Conservation (phyloP, 1,140 invertebrate genomes). For the Schmidtea mediterranea region DNA sequence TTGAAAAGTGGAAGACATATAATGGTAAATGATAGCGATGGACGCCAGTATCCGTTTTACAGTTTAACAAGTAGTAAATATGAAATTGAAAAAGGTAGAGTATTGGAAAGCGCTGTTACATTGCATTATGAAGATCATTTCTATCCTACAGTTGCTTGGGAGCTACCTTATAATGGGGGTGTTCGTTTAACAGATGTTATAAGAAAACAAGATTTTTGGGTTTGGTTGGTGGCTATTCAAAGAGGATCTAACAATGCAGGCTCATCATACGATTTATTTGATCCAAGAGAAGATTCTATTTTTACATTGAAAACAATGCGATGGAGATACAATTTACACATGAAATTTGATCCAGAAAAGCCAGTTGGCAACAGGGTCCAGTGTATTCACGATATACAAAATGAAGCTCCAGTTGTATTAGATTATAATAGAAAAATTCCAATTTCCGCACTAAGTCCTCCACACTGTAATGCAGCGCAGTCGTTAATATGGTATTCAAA, state of each 20-base stretch:
- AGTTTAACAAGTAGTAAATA: neutral
- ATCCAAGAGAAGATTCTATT: neutral
- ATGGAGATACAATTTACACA: neutral
- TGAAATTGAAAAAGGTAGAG: neutral
- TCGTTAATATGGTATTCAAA: conserved; percentile 4
- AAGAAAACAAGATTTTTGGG: conserved; percentile 5
- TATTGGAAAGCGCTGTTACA: neutral
- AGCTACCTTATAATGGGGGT: neutral
- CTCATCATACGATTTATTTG: neutral
- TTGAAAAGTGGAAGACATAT: neutral
- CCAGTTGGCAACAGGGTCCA: neutral
- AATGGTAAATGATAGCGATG: conserved; percentile 5
- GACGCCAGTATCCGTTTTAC: conserved; percentile 4
- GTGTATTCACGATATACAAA: neutral
- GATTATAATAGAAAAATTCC: neutral
- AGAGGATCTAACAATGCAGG: neutral
- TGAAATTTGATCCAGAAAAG: conserved; percentile 2
- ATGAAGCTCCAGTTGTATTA: neutral
- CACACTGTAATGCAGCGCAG: conserved; percentile 3
- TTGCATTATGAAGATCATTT: conserved; percentile 4
- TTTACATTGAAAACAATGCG: conserved; percentile 4
- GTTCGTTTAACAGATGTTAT: conserved; percentile 3
- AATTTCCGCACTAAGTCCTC: conserved; percentile 1
- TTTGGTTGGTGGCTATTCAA: conserved; percentile 2
- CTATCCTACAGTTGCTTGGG: conserved; percentile 5